Evolutionary conservation across 2,113 vertebrate genomes (phyloP), one percentile per base, ranked within the genome.

Genomic region (Neolamprologus longior): DNA sequence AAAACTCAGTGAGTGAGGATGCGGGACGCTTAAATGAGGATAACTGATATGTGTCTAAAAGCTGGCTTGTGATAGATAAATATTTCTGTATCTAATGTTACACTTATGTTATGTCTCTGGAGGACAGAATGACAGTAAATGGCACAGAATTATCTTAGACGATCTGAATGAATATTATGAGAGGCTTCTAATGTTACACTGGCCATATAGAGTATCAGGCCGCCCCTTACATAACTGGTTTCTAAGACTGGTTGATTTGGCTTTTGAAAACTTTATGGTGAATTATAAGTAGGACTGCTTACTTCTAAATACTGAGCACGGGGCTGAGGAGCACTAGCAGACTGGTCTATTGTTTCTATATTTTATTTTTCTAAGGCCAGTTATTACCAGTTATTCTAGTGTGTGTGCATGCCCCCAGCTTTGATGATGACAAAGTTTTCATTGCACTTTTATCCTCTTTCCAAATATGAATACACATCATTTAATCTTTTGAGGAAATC

Each of bases 31-130:
- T 17, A 73, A 42, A 17, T 10, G 21, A 73, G n/a, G 63, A 21
- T 24, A 71, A 42, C 35, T 24, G 63, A 73, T 73, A 73, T 37
- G 63, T 37, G 63, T 40, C 63, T 68, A 68, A 68, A 68, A 68
- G 19, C 63, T 21, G 63, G 33, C 19, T 68, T 68, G 63, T 68
- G 63, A 14, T 17, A 14, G 68, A 45, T 73, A 45, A 73, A 15
- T 45, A 73, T 45, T 73, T 73, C 37, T 24, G 7, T 73, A 2
- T 45, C 68, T 73, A 45, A 73, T 14, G 68, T 73, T 73, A 45
- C 68, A 2, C 37, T 71, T 3, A 12, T 71, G 66, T 45, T 73
- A 4, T 45, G 13, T 26, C 66, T 71, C 66, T 71, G 66, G 66
- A 42, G 66, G 37, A 42, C 66, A 26, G 3, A 71, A 26, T 71